Evolutionary conservation across 2,113 vertebrate species (phyloP), one percentile per base, ranked within the genome.

Genomic region (Sardina pilchardus): DNA sequence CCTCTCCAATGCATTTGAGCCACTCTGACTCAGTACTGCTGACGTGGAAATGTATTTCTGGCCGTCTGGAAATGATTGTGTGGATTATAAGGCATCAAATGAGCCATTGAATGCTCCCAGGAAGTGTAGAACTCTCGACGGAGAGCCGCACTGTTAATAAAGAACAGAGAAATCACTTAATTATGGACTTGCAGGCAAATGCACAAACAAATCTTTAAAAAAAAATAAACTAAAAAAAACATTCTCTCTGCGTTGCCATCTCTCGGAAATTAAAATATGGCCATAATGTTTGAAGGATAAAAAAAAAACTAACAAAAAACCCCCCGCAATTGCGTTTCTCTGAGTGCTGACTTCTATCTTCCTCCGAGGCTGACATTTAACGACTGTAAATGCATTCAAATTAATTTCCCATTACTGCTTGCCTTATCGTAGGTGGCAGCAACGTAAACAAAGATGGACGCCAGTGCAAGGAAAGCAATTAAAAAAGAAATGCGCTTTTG

Each of bases 381-480:
- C 89, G 59, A 84, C 87, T 71, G 87, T 91, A 59, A 90, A 90
- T 81, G 87, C 82, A 85, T 88, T 92, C 91, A 91, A 90, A 93
- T 93, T 90, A 90, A 91, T 92, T 92, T 90, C 86, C 88, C 86
- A 88, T 92, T 92, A 90, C 87, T 91, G 82, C 84, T 67, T 43
- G 3, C 67, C 92, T 92, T 94, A 93, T 93, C 90, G 24, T 82
- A 83, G 83, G 88, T 84, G 19, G 56, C 89, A 90, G 88, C 89
- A 89, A 91, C 84, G 67, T 91, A 93, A 92, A 93, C 90, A 92
- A 90, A 91, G 89, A 93, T 90, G 88, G 36, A 86, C 86, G 90
- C 89, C 89, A 91, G 90, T 8, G 82, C 85, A 67, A 30, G 83
- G 81, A 90, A 93, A 91, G 87, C 90, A 93, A 92, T 93, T 93